These are phyloP conservation scores for Neopelma chrysocephalum DNA, from an alignment of 2,797 vertebrate species.

Conservation along the genomic window DNA sequence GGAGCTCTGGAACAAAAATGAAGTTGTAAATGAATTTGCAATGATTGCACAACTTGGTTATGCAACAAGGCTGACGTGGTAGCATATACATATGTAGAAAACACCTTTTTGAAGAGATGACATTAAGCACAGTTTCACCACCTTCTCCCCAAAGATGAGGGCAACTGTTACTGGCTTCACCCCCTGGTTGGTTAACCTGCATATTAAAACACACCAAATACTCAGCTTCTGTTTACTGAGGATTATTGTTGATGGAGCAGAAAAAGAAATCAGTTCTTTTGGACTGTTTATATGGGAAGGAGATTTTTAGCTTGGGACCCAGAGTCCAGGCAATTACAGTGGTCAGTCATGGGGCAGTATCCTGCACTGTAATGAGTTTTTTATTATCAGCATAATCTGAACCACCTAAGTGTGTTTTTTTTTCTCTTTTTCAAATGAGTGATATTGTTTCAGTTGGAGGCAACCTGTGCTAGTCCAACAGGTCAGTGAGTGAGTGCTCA, in stretches of 20 bases:
- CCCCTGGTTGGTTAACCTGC: neutral
- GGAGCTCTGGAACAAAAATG: neutral
- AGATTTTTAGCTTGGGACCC: neutral
- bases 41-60: conserved; percentile 38
- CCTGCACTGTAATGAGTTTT: neutral
- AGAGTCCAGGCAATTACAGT: neutral
- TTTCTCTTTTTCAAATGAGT: neutral
- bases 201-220: neutral
- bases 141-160: conserved; percentile 14
- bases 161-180: neutral
- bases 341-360: neutral
- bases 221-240: neutral
- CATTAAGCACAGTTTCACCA: conserved; percentile 9
- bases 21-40: conserved; percentile 47
- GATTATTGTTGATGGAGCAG: neutral
- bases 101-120: conserved; percentile 11
- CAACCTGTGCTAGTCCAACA: neutral
- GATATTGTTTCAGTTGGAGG: neutral
- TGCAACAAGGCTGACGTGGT: conserved; percentile 19
- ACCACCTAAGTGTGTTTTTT: neutral
- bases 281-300: neutral
- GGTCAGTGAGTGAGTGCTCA: neutral
- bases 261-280: neutral
- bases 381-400: neutral
- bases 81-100: conserved; percentile 7